These are phyloP conservation scores for Talpa occidentalis DNA, from an alignment of 2,113 vertebrate genomes.

Conservation along the genomic window DNA sequence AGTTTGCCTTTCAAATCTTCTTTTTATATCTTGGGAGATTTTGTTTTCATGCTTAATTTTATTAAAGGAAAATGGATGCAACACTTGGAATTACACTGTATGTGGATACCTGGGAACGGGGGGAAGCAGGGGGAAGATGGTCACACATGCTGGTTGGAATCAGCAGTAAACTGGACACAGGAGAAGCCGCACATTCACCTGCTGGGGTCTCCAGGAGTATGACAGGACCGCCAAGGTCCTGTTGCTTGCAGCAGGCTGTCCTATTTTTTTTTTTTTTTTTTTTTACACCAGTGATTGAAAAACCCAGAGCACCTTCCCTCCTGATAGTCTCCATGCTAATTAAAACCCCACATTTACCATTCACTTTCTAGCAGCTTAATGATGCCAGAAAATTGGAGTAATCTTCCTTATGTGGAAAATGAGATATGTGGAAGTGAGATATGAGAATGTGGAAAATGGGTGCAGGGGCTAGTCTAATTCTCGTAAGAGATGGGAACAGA, in stretches of 20 bases:
- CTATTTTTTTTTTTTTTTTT: background rate
- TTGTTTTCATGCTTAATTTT: slow-evolving; percentile 29
- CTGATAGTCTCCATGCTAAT: background rate
- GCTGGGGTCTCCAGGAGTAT: background rate
- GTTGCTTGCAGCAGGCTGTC: background rate
- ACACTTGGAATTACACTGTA: background rate
- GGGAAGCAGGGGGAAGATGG: no score
- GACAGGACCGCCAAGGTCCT: background rate
- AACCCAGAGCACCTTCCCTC: background rate
- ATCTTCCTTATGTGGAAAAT: no score
- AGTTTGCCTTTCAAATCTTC: background rate
- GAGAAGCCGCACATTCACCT: background rate
- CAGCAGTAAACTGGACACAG: background rate
- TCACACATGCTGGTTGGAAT: background rate
- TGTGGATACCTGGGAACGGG: background rate
- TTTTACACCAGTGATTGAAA: background rate
- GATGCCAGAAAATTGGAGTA: no score
- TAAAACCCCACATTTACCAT: background rate
- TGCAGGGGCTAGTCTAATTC: background rate
- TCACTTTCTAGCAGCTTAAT: background rate
- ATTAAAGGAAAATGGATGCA: background rate
- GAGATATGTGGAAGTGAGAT: no score
- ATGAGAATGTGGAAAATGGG: no score
- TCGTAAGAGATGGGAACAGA: background rate
- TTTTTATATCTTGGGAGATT: slow-evolving; percentile 30